Evolutionary conservation across 2,797 vertebrate genomes (phyloP), one percentile per base, ranked within the genome.

Genomic region (Melanotaenia pygmaea): DNA sequence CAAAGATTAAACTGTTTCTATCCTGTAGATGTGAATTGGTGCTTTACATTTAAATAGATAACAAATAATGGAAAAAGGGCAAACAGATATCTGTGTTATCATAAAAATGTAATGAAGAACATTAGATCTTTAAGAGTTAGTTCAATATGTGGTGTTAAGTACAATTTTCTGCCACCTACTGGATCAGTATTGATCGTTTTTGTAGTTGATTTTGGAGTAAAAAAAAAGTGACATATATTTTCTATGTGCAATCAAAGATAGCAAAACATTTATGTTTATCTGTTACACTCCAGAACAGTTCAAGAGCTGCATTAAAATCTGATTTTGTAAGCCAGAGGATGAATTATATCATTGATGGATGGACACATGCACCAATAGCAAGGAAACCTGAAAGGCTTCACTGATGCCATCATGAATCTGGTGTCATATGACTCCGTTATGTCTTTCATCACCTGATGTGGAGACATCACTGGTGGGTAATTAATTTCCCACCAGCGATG

Each of bases 161-260:
- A 89, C 64, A 87, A 87, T 73, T 76, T 86, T 89, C 88, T 91
- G 91, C 89, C 91, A 88, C 82, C 89, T 91, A 84, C 89, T 92
- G 91, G 88, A 86, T 82, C 67, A 71, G 63, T 83, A 62, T 84
- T 81, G 82, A 69, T 24, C 68, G 87, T 50, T 47, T 74, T 63
- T 79, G 6, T 30, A 34, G 50, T 53, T n/a, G 45, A 30, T 56
- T 8, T 30, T 70, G 30, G 10, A 35, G n/a, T 3, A n/a, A 37
- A 66, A 40, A 59, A n/a, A 37, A 66, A 35, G 13, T n/a, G 11
- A 57, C n/a, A 24, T 22, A 22, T 20, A 22, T 30, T 53, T 54
- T 26, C 38, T 30, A 10, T 38, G 18, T 57, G 12, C 40, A 45
- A 10, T 8, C 20, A 16, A 57, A 57, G 1, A 20, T 18, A 57